Percentiles rank a stretch among this genome's conserved stretches.
These are phyloP conservation scores for Epinephelus malabaricus DNA, from an alignment of 2,797 vertebrate species.

Conservation along the genomic window DNA sequence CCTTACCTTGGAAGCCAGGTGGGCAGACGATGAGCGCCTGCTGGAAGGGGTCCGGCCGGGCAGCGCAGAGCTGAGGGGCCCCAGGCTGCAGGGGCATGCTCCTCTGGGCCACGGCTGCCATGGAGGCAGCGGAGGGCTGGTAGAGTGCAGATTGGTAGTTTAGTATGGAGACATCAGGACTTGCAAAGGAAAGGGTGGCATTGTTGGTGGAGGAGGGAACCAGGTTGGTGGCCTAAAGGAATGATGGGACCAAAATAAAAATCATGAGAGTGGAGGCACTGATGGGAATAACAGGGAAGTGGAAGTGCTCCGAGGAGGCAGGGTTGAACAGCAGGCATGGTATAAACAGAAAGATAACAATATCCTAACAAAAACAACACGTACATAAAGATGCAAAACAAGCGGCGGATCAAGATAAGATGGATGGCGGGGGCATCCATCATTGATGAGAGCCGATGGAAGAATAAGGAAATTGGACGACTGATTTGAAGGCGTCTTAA, in stretches of 20 bases:
- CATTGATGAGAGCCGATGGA: constrained; percentile 45
- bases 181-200: constrained; percentile 97
- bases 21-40: constrained; percentile 99
- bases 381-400: constrained; percentile 35
- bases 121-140: constrained; percentile 97
- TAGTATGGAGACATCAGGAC: constrained; percentile 97
- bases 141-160: constrained; percentile 99
- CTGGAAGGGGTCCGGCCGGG: constrained; percentile 98
- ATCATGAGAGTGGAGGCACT: constrained; percentile 64
- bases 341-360: constrained; percentile 10
- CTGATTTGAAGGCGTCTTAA: constrained; percentile 56
- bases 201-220: constrained; percentile 97
- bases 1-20: constrained; percentile 98
- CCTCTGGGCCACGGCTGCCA: constrained; percentile 98
- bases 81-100: constrained; percentile 96
- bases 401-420: constrained; percentile 23
- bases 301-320: constrained; percentile 20
- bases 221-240: constrained; percentile 94
- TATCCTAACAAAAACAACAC: constrained; percentile 13
- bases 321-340: constrained; percentile 32
- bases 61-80: constrained; percentile 94
- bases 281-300: constrained; percentile 68
- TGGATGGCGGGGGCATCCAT: constrained; percentile 27
- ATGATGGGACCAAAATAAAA: constrained; percentile 91
- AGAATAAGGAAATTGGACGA: constrained; percentile 43